A percentile compares a stretch with the other conserved stretches of the same genome.
Evolutionary conservation across 2,797 vertebrate genomes (phyloP).

Genomic region (Heliangelus exortis): DNA sequence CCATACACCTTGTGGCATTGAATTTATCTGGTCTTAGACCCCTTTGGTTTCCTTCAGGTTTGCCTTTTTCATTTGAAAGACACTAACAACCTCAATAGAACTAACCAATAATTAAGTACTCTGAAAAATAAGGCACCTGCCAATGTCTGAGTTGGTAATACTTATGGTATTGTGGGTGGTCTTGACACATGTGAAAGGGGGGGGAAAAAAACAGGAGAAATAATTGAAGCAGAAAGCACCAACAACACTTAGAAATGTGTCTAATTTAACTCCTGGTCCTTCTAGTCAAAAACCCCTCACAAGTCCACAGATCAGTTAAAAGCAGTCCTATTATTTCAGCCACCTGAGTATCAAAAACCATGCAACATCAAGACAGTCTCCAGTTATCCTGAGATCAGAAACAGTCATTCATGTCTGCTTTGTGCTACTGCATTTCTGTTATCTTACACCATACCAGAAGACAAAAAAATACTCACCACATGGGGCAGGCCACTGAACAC

Average conservation of each 20-base stretch:
- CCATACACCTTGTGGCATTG: neutral
- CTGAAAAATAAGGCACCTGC: neutral
- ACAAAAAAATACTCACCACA: neutral
- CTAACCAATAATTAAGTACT: neutral
- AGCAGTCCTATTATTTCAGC: neutral
- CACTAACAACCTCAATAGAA: neutral
- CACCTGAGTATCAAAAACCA: neutral
- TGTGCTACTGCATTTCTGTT: neutral
- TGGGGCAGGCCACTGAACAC: neutral
- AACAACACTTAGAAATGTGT: neutral
- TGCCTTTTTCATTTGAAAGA: neutral
- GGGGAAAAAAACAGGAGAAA: neutral
- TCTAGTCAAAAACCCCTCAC: neutral
- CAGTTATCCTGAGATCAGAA: neutral
- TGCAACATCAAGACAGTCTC: neutral
- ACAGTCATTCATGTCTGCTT: neutral
- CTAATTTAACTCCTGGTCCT: neutral
- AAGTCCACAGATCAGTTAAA: neutral
- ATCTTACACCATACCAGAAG: neutral
- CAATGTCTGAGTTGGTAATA: neutral
- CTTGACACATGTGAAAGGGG: neutral
- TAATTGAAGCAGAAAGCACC: neutral
- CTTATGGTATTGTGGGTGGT: neutral
- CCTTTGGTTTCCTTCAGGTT: neutral
- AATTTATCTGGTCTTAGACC: neutral